These are phyloP conservation scores for Pseudomyrmex gracilis DNA, from an alignment of 1,140 invertebrate genomes.

Conservation along the genomic window DNA sequence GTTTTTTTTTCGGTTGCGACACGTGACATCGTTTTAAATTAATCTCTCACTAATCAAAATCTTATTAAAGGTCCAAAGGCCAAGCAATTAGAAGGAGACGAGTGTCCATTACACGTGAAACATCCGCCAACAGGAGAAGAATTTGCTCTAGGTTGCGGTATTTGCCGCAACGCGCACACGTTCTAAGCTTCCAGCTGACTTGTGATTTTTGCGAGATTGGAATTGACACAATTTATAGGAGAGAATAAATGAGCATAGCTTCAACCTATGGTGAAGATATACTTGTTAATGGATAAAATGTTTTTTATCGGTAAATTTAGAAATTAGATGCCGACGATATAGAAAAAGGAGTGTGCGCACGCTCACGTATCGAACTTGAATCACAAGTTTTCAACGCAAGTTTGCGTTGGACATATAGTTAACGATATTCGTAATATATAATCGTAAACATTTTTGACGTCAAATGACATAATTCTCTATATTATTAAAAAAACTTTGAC, in stretches of 20 bases:
- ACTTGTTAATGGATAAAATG: conserved; percentile 70
- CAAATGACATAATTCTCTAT: conserved; percentile 35
- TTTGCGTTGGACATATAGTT: conserved; percentile 50
- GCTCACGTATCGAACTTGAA: conserved; percentile 55
- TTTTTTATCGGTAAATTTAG: conserved; percentile 75
- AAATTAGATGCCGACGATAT: conserved; percentile 27
- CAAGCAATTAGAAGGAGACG: conserved; percentile 96
- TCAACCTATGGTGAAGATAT: conserved; percentile 58
- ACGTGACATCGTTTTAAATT: conserved; percentile 14
- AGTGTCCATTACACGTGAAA: conserved; percentile 97
- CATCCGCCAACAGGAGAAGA: conserved; percentile 99
- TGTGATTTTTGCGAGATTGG: conserved; percentile 64
- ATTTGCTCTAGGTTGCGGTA: conserved; percentile 98
- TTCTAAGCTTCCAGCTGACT: conserved; percentile 88
- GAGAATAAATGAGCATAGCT: conserved; percentile 39
- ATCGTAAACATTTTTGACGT: conserved; percentile 29
- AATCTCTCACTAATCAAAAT: conserved; percentile 10
- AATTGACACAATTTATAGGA: conserved; percentile 69
- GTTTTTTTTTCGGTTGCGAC: background rate
- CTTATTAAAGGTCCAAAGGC: conserved; percentile 92
- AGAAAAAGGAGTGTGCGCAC: background rate
- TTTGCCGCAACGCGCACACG: conserved; percentile 98
- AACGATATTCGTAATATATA: conserved; percentile 40
- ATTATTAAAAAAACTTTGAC: conserved; percentile 59
- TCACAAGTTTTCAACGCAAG: conserved; percentile 10